phyloP scores from a whole-genome alignment of 2,113 vertebrate species.

The Bubo bubo region DNA sequence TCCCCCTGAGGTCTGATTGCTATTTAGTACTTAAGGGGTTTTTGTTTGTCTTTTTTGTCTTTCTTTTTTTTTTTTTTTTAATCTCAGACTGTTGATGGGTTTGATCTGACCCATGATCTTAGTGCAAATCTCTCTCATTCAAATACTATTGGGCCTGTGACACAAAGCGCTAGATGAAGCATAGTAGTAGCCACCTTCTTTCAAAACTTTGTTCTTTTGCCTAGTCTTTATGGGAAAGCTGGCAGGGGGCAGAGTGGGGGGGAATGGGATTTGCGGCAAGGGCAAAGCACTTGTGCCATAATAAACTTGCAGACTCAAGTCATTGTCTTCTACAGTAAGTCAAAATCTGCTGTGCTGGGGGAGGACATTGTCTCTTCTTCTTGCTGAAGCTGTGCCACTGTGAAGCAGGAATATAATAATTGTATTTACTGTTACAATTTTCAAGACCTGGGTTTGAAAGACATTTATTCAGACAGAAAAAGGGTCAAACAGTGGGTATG shows the following conservation, averaged over 20 bases:
- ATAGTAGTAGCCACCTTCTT: background rate
- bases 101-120: background rate
- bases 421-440: background rate
- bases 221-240: background rate
- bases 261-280: background rate
- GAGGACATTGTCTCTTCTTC: background rate
- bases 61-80: too few species aligned
- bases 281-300: background rate
- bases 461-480: background rate
- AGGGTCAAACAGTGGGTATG: background rate
- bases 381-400: background rate
- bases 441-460: background rate
- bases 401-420: background rate
- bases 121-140: background rate
- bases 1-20: background rate
- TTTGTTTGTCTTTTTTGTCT: too few species aligned
- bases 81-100: background rate
- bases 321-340: background rate
- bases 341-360: background rate
- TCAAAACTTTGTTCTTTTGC: background rate
- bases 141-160: background rate
- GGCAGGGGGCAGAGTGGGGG: accelerated
- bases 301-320: background rate
- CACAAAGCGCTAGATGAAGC: background rate
- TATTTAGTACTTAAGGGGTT: accelerated